phyloP scores from a whole-genome alignment of 2,113 vertebrate genomes.

The Erinaceus europaeus region DNA sequence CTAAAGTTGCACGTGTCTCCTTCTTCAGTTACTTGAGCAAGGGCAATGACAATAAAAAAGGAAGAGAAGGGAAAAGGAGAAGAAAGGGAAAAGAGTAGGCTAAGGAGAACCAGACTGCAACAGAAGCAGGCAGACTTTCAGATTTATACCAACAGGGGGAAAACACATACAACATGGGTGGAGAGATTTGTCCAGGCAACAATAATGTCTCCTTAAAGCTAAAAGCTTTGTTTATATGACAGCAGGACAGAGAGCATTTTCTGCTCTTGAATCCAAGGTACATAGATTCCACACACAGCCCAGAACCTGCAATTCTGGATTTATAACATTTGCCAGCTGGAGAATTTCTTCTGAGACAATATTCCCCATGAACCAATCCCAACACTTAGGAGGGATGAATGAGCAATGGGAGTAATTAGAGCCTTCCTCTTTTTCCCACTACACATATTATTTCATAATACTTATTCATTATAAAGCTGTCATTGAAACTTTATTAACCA shows the following conservation, averaged over 20 bases:
- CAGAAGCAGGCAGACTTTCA: not conserved
- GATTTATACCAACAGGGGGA: not conserved
- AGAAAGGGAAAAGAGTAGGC: not conserved
- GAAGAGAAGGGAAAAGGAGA: not conserved
- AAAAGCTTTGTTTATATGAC: not conserved
- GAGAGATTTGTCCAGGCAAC: not conserved
- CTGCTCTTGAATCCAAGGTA: not conserved
- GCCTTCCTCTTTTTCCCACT: not conserved
- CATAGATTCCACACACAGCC: not conserved
- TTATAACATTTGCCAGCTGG: not conserved
- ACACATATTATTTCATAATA: not conserved
- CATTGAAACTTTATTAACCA: not conserved
- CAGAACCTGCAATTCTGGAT: not conserved
- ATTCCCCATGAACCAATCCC: not conserved
- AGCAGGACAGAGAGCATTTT: not conserved
- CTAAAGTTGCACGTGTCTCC: not conserved
- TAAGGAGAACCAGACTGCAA: not conserved
- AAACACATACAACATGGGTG: not conserved
- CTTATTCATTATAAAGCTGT: not conserved
- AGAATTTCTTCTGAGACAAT: not conserved
- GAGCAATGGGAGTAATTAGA: conserved; percentile 19
- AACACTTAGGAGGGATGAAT: not conserved
- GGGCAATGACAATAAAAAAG: not conserved
- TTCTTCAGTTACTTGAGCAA: not conserved
- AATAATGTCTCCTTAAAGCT: not conserved